Evolutionary conservation across 2,113 vertebrate species (phyloP).

Genomic region (Vimba vimba): DNA sequence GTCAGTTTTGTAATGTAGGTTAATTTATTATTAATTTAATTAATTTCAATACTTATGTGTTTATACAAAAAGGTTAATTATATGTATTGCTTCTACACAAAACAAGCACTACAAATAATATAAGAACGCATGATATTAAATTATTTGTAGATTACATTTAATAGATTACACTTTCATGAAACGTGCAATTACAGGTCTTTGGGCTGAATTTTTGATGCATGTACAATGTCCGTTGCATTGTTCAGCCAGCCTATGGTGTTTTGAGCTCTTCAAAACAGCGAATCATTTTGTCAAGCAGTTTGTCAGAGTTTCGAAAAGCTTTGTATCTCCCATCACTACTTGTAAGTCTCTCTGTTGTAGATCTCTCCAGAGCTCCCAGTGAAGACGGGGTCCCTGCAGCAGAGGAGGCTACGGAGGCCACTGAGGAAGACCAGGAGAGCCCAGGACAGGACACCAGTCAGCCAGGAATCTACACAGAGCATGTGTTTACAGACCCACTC

Average conservation of each 20-base stretch:
- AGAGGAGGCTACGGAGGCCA: slow-evolving; percentile 95
- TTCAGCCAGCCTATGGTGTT: neutral
- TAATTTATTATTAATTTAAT: neutral
- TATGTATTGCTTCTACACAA: neutral
- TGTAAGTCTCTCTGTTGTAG: slow-evolving; percentile 52
- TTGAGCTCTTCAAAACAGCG: neutral
- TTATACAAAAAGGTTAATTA: too few species aligned
- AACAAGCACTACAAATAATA: neutral
- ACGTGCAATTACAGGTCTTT: neutral
- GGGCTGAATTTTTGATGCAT: neutral
- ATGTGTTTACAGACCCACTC: slow-evolving; percentile 90
- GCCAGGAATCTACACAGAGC: slow-evolving; percentile 90
- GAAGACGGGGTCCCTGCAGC: slow-evolving; percentile 84
- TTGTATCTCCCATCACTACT: neutral
- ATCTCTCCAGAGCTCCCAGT: slow-evolving; percentile 73
- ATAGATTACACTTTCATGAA: neutral
- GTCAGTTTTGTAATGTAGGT: neutral
- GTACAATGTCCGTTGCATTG: neutral
- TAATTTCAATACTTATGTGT: neutral
- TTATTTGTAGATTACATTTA: neutral
- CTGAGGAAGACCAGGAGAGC: slow-evolving; percentile 71
- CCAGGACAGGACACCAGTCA: slow-evolving; percentile 70
- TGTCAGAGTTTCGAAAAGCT: neutral
- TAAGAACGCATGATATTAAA: neutral
- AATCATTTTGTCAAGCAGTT: neutral